Evolutionary conservation across 2,888 invertebrate species (phyloP).

Genomic region (Hydrotaea cyrtoneurina): DNA sequence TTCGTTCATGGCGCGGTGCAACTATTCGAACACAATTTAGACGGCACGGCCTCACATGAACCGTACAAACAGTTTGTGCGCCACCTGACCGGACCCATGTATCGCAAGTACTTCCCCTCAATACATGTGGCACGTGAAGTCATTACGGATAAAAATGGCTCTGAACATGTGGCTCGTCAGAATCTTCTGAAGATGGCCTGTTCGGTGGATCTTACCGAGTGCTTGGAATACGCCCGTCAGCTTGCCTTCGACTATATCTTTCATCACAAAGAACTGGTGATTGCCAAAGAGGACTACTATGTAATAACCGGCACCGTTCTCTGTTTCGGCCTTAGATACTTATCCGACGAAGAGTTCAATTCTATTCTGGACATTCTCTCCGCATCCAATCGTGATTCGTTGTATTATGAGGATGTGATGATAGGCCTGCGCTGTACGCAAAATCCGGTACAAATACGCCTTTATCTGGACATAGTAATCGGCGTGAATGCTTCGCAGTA

Average conservation of each 20-base stretch:
- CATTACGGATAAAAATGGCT: slow-evolving; percentile 56
- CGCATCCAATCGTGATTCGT: slow-evolving; percentile 65
- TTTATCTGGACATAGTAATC: slow-evolving; percentile 74
- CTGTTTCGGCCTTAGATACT: slow-evolving; percentile 74
- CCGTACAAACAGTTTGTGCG: slow-evolving; percentile 74
- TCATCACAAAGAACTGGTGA: slow-evolving; percentile 67
- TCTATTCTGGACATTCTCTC: slow-evolving; percentile 70
- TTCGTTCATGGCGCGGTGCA: slow-evolving; percentile 81
- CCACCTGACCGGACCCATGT: slow-evolving; percentile 72
- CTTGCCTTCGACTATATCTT: slow-evolving; percentile 73
- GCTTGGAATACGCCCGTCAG: slow-evolving; percentile 72
- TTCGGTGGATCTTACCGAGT: slow-evolving; percentile 73
- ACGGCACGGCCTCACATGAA: slow-evolving; percentile 71
- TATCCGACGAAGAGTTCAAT: slow-evolving; percentile 73
- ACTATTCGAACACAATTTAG: slow-evolving; percentile 71
- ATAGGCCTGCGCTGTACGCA: slow-evolving; percentile 76
- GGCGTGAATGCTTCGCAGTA: slow-evolving; percentile 73
- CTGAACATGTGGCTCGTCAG: slow-evolving; percentile 57
- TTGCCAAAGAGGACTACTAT: slow-evolving; percentile 69
- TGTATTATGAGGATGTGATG: slow-evolving; percentile 74
- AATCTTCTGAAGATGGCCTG: slow-evolving; percentile 75
- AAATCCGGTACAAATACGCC: slow-evolving; percentile 71
- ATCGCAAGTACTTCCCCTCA: slow-evolving; percentile 66
- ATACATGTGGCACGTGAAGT: slow-evolving; percentile 37
- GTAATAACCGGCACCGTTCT: slow-evolving; percentile 71